phyloP scores from a whole-genome alignment of 2,888 invertebrate genomes.

The Eristalis tenax region DNA sequence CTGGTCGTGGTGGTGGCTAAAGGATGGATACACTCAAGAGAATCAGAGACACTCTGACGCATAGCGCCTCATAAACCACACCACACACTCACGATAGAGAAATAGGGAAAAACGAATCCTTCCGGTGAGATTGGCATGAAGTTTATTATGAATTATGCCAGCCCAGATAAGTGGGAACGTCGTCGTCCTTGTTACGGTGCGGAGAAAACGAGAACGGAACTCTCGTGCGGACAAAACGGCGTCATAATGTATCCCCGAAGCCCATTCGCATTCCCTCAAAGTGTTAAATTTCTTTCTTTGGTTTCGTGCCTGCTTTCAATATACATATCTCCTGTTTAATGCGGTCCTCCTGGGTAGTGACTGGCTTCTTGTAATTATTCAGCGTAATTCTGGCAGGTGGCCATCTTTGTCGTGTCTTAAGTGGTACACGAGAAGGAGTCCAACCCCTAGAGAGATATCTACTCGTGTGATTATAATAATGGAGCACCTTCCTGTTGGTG shows the following conservation, averaged over 20 bases:
- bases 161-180: slow-evolving; percentile 59
- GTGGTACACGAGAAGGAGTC: not conserved
- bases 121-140: slow-evolving; percentile 64
- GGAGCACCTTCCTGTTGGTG: slow-evolving; percentile 49
- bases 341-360: not conserved
- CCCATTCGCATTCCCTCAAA: slow-evolving; percentile 20
- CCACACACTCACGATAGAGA: not conserved
- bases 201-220: slow-evolving; percentile 12
- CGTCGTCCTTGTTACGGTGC: slow-evolving; percentile 37
- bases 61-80: slow-evolving; percentile 62
- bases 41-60: slow-evolving; percentile 60
- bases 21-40: slow-evolving; percentile 17
- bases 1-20: slow-evolving; percentile 14
- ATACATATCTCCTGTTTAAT: not conserved
- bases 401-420: slow-evolving; percentile 54
- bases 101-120: slow-evolving; percentile 56
- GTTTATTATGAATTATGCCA: slow-evolving; percentile 65
- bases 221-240: slow-evolving; percentile 47
- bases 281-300: slow-evolving; percentile 26
- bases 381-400: slow-evolving; percentile 56
- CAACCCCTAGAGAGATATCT: slow-evolving; percentile 10
- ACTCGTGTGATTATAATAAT: slow-evolving; percentile 48
- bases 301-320: not conserved
- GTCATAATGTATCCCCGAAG: slow-evolving; percentile 29
- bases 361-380: slow-evolving; percentile 56